A percentile compares a stretch with the other conserved stretches of the same genome.
Conservation (phyloP, 2,888 invertebrate genomes). For the Priapulus caudatus region DNA sequence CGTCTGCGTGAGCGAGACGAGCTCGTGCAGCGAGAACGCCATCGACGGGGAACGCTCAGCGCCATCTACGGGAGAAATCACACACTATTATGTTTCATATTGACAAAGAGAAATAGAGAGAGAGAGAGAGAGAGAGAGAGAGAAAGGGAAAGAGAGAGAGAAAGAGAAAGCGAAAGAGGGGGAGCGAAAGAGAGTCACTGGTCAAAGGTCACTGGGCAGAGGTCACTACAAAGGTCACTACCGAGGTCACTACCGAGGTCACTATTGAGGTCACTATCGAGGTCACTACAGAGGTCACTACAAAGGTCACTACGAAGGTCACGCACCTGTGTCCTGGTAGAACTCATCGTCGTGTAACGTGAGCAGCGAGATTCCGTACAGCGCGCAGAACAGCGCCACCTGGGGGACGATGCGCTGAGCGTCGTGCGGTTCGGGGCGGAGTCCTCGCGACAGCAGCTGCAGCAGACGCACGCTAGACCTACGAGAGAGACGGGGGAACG, state of each 20-base stretch:
- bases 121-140: neutral
- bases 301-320: no score
- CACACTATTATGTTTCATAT: neutral
- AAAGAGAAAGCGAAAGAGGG: slow-evolving; percentile 4
- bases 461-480: slow-evolving; percentile 46
- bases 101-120: no score
- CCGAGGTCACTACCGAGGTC: no score
- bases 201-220: no score
- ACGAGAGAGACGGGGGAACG: no score
- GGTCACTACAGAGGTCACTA: no score
- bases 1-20: slow-evolving; percentile 57
- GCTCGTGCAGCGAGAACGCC: slow-evolving; percentile 61
- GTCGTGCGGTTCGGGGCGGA: slow-evolving; percentile 48
- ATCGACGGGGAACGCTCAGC: slow-evolving; percentile 36
- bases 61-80: no score
- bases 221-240: no score
- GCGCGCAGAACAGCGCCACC: slow-evolving; percentile 66
- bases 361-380: slow-evolving; percentile 64
- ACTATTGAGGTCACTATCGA: no score
- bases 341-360: slow-evolving; percentile 79
- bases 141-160: neutral
- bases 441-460: slow-evolving; percentile 54
- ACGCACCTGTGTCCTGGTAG: slow-evolving; percentile 41
- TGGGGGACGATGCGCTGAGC: slow-evolving; percentile 59
- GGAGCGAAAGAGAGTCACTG: neutral